Conservation (phyloP, 35 echinoderm and acorn worm species). For the Heliocidaris erythrogramma region DNA sequence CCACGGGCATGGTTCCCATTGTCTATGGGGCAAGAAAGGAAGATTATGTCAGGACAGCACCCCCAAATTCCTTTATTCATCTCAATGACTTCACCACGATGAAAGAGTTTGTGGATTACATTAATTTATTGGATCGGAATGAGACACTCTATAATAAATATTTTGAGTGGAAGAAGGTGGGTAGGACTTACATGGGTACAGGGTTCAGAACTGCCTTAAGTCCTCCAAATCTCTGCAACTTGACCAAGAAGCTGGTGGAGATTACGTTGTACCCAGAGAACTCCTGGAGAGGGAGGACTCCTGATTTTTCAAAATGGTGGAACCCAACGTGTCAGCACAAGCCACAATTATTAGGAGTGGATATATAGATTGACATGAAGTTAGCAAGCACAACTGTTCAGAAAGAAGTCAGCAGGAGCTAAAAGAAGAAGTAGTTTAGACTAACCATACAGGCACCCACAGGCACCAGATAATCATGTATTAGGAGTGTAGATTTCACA, state of each 20-base stretch:
- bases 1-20: conserved; percentile 69
- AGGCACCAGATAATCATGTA: no score
- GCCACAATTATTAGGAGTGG: conserved; percentile 26
- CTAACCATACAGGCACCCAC: no score
- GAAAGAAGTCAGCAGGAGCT: no score
- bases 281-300: conserved; percentile 46
- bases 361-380: conserved; percentile 19
- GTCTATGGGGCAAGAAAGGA: conserved; percentile 63
- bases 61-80: conserved; percentile 78
- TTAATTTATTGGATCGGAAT: conserved; percentile 59
- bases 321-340: conserved; percentile 51
- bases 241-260: conserved; percentile 41
- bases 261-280: conserved; percentile 44
- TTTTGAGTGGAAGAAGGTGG: conserved; percentile 64
- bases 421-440: no score
- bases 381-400: not conserved
- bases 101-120: conserved; percentile 43
- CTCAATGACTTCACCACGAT: conserved; percentile 55
- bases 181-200: conserved; percentile 28
- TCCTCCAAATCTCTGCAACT: conserved; percentile 50
- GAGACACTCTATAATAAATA: conserved; percentile 68
- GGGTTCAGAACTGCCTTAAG: conserved; percentile 27
- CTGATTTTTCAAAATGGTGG: conserved; percentile 67
- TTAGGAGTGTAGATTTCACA: no score
- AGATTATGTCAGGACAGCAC: conserved; percentile 62